Base-by-base conservation (phyloP, 2,888 invertebrate species). In the Caenorhabditis virilis region DNA sequence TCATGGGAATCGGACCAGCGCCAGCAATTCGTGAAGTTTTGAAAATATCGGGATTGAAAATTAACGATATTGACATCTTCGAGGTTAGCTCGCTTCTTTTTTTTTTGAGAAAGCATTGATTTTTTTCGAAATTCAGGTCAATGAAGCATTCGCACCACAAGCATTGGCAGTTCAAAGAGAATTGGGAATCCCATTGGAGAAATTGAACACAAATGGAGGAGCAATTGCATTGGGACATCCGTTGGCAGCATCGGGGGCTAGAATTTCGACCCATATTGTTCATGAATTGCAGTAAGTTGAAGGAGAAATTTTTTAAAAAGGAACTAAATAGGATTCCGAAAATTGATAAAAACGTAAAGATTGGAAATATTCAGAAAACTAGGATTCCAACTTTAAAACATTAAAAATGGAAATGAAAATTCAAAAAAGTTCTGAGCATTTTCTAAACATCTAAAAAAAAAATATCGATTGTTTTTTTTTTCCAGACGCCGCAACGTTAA, bases 111-210 rank as follows among this genome's bases (percentile, higher is more conserved):
- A 41, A 38, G 15, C 7, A n/a, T 38, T 33, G 1, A 22, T 49
- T 49, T 25, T 38, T 2, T n/a, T 48, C 4, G 13, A 7, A 16
- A 30, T 63, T 46, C 33, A 78, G 77, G 76, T 97, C 76, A 98
- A 98, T 86, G 98, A 98, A 86, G 98, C 98, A 0, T 98, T 98
- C 87, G 93, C 90, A 43, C 91, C 95, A 0, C 98, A 98, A 86
- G 91, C 91, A 2, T 86, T 98, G 11, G 74, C 97, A 0, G 95
- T 95, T 77, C 90, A 90, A 46, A 92, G 92, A 82, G 93, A 91
- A 48, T 87, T 98, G 46, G 89, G 90, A 68, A 85, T 98, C 62
- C 92, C 97, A 84, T 85, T 89, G 62, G 89, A 89, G 70, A 94
- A 92, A 84, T 86, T 95, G 76, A 98, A 98, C 85, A 53, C 63